phyloP scores from a whole-genome alignment of 2,113 vertebrate genomes.

The Dissostichus mawsoni region DNA sequence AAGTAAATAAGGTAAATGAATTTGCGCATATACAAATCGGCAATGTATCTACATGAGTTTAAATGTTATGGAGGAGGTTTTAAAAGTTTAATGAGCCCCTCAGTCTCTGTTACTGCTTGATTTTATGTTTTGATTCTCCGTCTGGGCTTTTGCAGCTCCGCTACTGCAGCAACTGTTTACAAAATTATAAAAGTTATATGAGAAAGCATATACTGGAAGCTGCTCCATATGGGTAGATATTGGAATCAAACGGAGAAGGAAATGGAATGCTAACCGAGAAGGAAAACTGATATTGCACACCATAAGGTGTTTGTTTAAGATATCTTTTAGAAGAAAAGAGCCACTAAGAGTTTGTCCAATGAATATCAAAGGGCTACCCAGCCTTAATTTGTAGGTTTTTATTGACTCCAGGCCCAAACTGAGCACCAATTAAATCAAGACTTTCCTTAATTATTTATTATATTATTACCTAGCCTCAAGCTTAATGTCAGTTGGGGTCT shows the following conservation, averaged over 20 bases:
- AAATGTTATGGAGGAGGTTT: constrained; percentile 16
- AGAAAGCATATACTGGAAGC: background rate
- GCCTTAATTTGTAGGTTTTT: constrained; percentile 13
- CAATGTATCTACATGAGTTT: constrained; percentile 22
- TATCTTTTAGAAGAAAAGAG: background rate
- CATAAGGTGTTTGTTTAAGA: background rate
- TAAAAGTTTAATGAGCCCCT: constrained; percentile 28
- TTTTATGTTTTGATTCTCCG: constrained; percentile 12
- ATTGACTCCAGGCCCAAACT: constrained; percentile 17
- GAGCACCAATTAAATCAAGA: constrained; percentile 35
- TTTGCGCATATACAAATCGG: constrained; percentile 21
- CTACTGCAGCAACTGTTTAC: background rate
- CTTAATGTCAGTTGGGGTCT: constrained; percentile 1
- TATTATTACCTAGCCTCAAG: constrained; percentile 2
- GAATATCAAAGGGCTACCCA: constrained; percentile 17
- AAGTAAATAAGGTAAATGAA: constrained; percentile 94
- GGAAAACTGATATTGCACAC: background rate
- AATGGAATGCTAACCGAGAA: background rate
- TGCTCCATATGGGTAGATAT: background rate
- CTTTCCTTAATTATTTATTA: constrained; percentile 8
- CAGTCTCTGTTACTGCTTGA: background rate
- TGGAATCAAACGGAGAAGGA: background rate
- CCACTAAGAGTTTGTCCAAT: background rate
- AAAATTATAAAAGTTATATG: background rate
- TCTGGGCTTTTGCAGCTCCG: background rate